phyloP scores from a whole-genome alignment of 2,113 vertebrate species.

The Pogona vitticeps region DNA sequence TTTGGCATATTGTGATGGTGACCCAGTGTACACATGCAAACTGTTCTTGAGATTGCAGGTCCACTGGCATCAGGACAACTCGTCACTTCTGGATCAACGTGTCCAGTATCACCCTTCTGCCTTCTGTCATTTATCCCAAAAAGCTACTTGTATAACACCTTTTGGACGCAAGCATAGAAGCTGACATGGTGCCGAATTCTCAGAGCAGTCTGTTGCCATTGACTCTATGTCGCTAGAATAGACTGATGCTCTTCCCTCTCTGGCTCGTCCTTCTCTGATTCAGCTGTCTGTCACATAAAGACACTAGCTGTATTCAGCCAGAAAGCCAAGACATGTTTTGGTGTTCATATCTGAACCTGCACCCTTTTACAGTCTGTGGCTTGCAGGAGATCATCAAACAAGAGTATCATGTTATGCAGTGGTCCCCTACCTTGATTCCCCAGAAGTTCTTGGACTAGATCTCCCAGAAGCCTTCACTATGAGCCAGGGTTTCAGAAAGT shows the following conservation, averaged over 20 bases:
- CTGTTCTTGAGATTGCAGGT: slow-evolving; percentile 4
- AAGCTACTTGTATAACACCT: not conserved
- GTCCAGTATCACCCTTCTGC: not conserved
- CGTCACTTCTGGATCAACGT: not conserved
- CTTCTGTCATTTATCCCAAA: slow-evolving; percentile 1
- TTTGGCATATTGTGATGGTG: not conserved
- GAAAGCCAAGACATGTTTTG: not conserved
- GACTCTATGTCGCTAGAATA: not conserved
- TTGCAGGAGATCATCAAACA: not conserved
- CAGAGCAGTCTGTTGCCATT: not conserved
- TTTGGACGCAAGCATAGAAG: not conserved
- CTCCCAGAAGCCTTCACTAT: too few relatives aligned
- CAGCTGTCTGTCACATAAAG: not conserved
- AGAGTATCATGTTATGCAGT: not conserved
- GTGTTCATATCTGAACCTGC: not conserved
- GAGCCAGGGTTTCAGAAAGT: too few relatives aligned
- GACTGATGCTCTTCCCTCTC: not conserved
- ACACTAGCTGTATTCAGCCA: too few relatives aligned
- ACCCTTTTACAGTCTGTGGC: not conserved
- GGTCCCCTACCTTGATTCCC: too few relatives aligned
- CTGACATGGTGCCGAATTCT: not conserved
- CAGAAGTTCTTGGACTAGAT: too few relatives aligned
- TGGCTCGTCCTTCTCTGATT: not conserved
- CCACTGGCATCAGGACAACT: not conserved
- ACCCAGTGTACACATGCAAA: not conserved